These are phyloP conservation scores for Chydorus sphaericus DNA, from an alignment of 2,888 invertebrate genomes.

Conservation along the genomic window DNA sequence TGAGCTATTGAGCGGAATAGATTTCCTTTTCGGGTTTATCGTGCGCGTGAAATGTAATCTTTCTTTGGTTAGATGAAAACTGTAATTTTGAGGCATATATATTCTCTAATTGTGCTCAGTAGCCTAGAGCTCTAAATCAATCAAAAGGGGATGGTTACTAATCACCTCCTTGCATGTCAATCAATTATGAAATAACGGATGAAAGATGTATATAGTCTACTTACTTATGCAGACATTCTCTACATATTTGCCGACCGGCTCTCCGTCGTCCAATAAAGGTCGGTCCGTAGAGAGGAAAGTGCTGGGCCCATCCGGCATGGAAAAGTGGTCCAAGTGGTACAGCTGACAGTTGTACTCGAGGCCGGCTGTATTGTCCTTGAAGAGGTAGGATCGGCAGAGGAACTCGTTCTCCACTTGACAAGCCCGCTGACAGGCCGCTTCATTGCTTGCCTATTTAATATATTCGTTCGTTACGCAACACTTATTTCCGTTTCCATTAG, in stretches of 20 bases:
- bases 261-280: conserved; percentile 79
- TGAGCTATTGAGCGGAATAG: too few species aligned
- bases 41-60: too few species aligned
- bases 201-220: conserved; percentile 25
- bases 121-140: too few species aligned
- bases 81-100: too few species aligned
- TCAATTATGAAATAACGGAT: too few species aligned
- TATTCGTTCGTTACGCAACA: too few species aligned
- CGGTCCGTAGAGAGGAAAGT: conserved; percentile 79
- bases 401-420: conserved; percentile 89
- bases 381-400: conserved; percentile 68
- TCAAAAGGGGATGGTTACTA: too few species aligned
- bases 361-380: conserved; percentile 46
- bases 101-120: too few species aligned
- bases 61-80: too few species aligned
- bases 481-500: too few species aligned
- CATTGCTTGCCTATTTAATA: conserved; percentile 66
- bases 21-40: too few species aligned
- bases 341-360: conserved; percentile 78
- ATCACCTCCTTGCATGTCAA: too few species aligned
- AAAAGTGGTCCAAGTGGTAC: conserved; percentile 83
- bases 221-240: conserved; percentile 83
- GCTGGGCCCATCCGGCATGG: conserved; percentile 79
- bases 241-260: conserved; percentile 73
- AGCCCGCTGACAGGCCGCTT: conserved; percentile 73